Evolutionary conservation across 2,888 invertebrate genomes (phyloP).

Genomic region (Caenorhabditis panamensis): DNA sequence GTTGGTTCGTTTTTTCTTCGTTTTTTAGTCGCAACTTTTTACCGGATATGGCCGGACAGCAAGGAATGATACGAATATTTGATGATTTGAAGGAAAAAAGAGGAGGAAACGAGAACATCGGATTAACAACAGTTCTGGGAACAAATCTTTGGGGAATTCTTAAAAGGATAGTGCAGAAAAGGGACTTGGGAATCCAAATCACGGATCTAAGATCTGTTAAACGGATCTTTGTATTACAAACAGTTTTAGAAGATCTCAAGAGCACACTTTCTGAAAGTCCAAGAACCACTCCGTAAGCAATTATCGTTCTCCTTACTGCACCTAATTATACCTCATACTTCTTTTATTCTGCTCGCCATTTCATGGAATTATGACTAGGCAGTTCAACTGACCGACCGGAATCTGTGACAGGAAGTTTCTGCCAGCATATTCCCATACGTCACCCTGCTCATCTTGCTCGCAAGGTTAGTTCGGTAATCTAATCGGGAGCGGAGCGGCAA

Average conservation of each 20-base stretch:
- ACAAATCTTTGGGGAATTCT: neutral
- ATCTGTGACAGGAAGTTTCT: slow-evolving; percentile 32
- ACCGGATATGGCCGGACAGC: neutral
- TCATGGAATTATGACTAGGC: slow-evolving; percentile 9
- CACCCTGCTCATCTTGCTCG: slow-evolving; percentile 24
- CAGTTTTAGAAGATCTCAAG: too few relatives aligned
- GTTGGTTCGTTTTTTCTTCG: neutral
- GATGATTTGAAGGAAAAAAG: too few relatives aligned
- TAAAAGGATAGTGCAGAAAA: neutral
- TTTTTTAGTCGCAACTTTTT: neutral
- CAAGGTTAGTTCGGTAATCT: slow-evolving; percentile 30
- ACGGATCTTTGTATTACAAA: too few relatives aligned
- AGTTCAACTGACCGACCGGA: slow-evolving; percentile 11
- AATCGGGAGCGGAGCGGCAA: slow-evolving; percentile 10
- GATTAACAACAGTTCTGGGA: neutral
- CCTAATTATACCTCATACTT: slow-evolving; percentile 10
- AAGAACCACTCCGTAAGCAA: slow-evolving; percentile 4
- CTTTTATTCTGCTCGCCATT: neutral
- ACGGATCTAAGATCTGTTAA: neutral
- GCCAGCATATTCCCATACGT: slow-evolving; percentile 22
- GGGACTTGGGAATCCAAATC: too few relatives aligned
- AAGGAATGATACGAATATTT: neutral
- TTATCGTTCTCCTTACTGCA: slow-evolving; percentile 1
- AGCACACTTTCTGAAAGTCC: too few relatives aligned
- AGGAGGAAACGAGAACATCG: neutral